phyloP scores from a whole-genome alignment of 2,888 invertebrate species.

The Acanthoscelides obtectus region DNA sequence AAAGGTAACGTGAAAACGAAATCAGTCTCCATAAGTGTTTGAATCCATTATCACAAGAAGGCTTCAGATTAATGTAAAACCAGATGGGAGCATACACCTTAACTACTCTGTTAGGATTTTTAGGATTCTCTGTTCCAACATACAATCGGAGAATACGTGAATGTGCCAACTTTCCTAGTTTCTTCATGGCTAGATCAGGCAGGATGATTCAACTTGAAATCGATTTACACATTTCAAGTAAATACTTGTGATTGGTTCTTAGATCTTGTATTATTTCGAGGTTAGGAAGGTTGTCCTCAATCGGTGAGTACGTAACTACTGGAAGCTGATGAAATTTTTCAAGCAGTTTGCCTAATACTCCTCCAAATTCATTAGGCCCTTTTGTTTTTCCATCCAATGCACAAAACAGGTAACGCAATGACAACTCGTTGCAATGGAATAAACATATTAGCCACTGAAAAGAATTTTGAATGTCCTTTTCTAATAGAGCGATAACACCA shows the following conservation, averaged over 20 bases:
- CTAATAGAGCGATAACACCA: background rate
- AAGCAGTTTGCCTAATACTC: background rate
- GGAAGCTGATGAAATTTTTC: too few species aligned
- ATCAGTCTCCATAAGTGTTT: background rate
- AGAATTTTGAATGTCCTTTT: background rate
- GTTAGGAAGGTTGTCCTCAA: background rate
- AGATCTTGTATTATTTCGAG: background rate
- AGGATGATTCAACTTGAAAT: background rate
- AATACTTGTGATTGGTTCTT: slow-evolving; percentile 6
- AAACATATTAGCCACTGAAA: background rate
- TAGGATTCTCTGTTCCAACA: slow-evolving; percentile 11
- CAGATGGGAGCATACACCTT: slow-evolving; percentile 28
- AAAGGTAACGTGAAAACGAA: background rate
- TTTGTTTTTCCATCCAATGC: background rate
- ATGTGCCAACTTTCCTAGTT: slow-evolving; percentile 15
- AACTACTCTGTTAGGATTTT: slow-evolving; percentile 12
- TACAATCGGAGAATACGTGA: slow-evolving; percentile 22
- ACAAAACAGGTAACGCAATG: background rate
- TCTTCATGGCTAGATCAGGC: background rate
- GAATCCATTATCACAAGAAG: slow-evolving; percentile 28
- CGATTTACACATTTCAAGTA: slow-evolving; percentile 2
- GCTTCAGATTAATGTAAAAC: slow-evolving; percentile 27
- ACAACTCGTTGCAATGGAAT: background rate
- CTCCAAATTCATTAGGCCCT: background rate
- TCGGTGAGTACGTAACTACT: background rate